These are phyloP conservation scores for Drosophila serrata DNA, from an alignment of 1,140 invertebrate species.

Conservation along the genomic window DNA sequence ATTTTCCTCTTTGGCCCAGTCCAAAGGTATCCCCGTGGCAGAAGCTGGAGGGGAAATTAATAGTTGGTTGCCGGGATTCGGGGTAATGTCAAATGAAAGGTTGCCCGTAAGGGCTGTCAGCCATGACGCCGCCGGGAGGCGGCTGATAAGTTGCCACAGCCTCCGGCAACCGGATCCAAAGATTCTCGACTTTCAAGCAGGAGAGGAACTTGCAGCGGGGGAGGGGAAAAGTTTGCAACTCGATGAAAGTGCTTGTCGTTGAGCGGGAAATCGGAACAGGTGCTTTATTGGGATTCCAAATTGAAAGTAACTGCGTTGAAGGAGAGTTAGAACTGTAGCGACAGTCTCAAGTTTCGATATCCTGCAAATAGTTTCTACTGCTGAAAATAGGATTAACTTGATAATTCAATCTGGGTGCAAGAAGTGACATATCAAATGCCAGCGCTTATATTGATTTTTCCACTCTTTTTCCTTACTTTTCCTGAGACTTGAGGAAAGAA, in stretches of 20 bases:
- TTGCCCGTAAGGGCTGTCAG: constrained; percentile 40
- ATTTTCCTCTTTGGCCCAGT: constrained; percentile 18
- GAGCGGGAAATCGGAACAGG: constrained; percentile 3
- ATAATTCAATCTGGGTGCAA: neutral
- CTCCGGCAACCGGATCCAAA: constrained; percentile 6
- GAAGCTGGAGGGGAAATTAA: constrained; percentile 10
- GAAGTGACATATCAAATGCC: neutral
- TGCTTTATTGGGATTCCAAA: neutral
- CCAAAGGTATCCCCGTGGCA: constrained; percentile 6
- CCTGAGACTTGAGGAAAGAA: neutral
- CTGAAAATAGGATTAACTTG: constrained; percentile 4
- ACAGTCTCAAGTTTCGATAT: constrained; percentile 1
- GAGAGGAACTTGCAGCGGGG: neutral
- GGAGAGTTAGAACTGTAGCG: constrained; percentile 3
- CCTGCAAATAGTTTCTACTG: constrained; percentile 4
- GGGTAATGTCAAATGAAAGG: constrained; percentile 49
- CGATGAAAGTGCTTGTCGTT: constrained; percentile 17
- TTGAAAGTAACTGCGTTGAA: constrained; percentile 8
- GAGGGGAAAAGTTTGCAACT: constrained; percentile 20
- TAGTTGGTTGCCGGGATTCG: constrained; percentile 33
- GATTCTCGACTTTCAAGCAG: neutral
- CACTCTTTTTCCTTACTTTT: neutral
- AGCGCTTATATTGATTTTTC: neutral
- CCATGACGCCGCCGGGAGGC: constrained; percentile 17
- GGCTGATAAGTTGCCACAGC: constrained; percentile 24